Evolutionary conservation across 23 tunicate species (phyloP).

Genomic region (Diplosoma virens): DNA sequence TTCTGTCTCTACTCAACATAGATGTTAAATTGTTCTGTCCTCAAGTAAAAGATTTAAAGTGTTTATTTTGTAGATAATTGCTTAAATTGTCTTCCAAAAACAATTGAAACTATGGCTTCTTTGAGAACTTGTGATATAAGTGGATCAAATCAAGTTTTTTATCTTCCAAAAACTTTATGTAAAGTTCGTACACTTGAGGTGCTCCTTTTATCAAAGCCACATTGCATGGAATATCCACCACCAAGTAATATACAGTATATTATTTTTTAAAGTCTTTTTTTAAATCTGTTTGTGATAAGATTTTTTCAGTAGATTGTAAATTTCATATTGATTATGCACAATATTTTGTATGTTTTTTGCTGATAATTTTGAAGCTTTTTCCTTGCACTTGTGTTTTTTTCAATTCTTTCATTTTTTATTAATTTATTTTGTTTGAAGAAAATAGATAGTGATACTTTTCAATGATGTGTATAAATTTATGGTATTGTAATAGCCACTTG

Average conservation of each 20-base stretch:
- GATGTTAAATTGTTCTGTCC: too few species aligned
- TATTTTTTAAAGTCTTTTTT: background rate
- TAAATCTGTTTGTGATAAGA: background rate
- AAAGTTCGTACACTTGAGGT: slow-evolving; percentile 75
- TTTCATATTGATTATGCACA: too few species aligned
- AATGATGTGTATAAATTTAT: too few species aligned
- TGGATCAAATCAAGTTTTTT: slow-evolving; percentile 69
- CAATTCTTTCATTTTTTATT: too few species aligned
- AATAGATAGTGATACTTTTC: too few species aligned
- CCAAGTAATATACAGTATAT: slow-evolving; percentile 31
- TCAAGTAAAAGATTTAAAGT: too few species aligned
- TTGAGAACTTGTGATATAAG: slow-evolving; percentile 83
- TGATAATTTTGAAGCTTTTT: too few species aligned
- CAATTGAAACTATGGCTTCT: slow-evolving; percentile 31
- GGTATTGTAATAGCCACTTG: too few species aligned
- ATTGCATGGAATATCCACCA: slow-evolving; percentile 81
- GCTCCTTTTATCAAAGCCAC: slow-evolving; percentile 53
- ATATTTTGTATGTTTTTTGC: too few species aligned
- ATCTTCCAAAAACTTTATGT: slow-evolving; percentile 81
- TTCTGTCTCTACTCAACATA: too few species aligned
- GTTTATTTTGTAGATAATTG: slow-evolving; percentile 54
- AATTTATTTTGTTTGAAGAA: too few species aligned
- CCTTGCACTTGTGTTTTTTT: too few species aligned
- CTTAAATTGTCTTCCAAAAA: slow-evolving; percentile 57
- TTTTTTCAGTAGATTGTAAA: background rate